These are phyloP conservation scores for Perca flavescens DNA, from an alignment of 2,113 vertebrate species.

Conservation along the genomic window DNA sequence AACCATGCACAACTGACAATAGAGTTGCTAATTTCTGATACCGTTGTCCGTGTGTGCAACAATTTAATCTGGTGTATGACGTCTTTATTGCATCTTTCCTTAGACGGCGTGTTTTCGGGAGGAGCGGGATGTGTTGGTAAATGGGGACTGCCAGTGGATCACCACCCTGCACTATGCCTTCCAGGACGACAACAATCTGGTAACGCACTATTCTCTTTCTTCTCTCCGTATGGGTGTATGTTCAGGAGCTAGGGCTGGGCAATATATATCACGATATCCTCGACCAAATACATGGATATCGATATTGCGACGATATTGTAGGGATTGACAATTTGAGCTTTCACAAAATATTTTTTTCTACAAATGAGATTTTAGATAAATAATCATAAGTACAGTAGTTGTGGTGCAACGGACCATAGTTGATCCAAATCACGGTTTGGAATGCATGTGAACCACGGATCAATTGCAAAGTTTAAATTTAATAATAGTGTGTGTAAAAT, in stretches of 20 bases:
- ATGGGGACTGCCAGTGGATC: conserved; percentile 98
- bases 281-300: too few species aligned
- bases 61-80: background rate
- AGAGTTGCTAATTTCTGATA: background rate
- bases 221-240: background rate
- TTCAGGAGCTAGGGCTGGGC: background rate
- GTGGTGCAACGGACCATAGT: too few species aligned
- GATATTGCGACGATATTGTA: too few species aligned
- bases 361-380: too few species aligned
- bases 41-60: background rate
- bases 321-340: too few species aligned
- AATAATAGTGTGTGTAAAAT: too few species aligned
- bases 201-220: conserved; percentile 72
- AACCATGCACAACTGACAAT: background rate
- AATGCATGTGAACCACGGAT: too few species aligned
- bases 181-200: conserved; percentile 98
- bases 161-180: conserved; percentile 99
- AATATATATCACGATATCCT: too few species aligned
- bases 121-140: conserved; percentile 96
- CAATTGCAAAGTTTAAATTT: too few species aligned
- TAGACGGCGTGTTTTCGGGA: conserved; percentile 99
- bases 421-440: too few species aligned
- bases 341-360: too few species aligned
- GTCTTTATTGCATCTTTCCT: conserved; percentile 13
- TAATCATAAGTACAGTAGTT: too few species aligned